phyloP scores from a whole-genome alignment of 2,797 vertebrate species.

The Notamacropus eugenii region DNA sequence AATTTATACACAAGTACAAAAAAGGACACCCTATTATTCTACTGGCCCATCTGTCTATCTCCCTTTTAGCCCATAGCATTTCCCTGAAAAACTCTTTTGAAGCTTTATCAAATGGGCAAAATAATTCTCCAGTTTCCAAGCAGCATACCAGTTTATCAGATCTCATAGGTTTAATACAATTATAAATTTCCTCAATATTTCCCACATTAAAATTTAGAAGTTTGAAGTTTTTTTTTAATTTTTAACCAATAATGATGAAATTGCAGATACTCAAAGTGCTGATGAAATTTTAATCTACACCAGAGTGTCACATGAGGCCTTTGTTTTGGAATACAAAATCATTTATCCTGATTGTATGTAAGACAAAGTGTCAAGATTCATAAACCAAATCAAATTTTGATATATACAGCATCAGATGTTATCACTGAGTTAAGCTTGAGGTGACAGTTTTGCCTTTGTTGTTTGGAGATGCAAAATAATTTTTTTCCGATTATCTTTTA shows the following conservation, averaged over 20 bases:
- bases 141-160: neutral
- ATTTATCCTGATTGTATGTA: conserved; percentile 45
- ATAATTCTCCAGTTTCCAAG: conserved; percentile 49
- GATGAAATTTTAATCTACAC: conserved; percentile 42
- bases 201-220: neutral
- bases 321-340: conserved; percentile 38
- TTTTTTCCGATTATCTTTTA: conserved; percentile 54
- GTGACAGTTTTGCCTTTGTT: conserved; percentile 57
- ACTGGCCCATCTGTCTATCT: conserved; percentile 57
- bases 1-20: conserved; percentile 77
- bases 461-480: conserved; percentile 49
- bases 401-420: conserved; percentile 23
- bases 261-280: conserved; percentile 3
- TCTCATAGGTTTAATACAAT: neutral
- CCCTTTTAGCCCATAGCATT: conserved; percentile 54
- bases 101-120: conserved; percentile 49
- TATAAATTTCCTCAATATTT: neutral
- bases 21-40: conserved; percentile 64
- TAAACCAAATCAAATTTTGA: conserved; percentile 53
- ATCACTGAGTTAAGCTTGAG: conserved; percentile 50
- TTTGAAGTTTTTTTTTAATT: neutral
- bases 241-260: neutral
- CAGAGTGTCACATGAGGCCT: conserved; percentile 45
- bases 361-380: conserved; percentile 47
- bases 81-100: conserved; percentile 56